Evolutionary conservation across 2,113 vertebrate genomes (phyloP).

Genomic region (Atractosteus spatula): DNA sequence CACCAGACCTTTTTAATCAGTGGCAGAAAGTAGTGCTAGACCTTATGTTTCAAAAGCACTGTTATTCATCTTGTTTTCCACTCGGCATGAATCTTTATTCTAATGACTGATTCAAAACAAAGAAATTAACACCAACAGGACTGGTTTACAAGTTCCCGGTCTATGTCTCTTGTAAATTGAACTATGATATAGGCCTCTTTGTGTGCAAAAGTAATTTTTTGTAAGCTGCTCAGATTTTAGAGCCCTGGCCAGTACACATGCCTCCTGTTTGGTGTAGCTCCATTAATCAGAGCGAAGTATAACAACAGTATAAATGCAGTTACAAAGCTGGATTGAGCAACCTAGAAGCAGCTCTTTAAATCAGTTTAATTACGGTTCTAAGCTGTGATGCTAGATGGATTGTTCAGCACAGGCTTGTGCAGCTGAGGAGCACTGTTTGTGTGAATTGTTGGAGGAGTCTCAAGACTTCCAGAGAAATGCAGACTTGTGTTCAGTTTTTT

Average conservation of each 20-base stretch:
- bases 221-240: background rate
- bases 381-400: background rate
- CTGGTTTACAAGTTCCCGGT: background rate
- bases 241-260: background rate
- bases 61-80: no score
- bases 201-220: no score
- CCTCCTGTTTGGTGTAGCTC: background rate
- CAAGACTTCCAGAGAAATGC: no score
- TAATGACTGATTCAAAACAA: background rate
- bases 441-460: background rate
- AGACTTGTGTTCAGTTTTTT: no score
- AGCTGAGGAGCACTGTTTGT: background rate
- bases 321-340: background rate
- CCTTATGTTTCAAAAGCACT: no score
- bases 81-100: no score
- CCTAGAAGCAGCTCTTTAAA: background rate
- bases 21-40: no score
- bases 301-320: background rate
- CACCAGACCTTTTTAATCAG: no score
- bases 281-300: background rate
- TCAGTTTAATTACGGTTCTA: slow-evolving; percentile 7
- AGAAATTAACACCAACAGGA: background rate
- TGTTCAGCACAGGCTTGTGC: no score
- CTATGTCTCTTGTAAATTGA: background rate
- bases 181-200: no score